These are phyloP conservation scores for Meganola albula DNA, from an alignment of 2,888 invertebrate species.

Conservation along the genomic window DNA sequence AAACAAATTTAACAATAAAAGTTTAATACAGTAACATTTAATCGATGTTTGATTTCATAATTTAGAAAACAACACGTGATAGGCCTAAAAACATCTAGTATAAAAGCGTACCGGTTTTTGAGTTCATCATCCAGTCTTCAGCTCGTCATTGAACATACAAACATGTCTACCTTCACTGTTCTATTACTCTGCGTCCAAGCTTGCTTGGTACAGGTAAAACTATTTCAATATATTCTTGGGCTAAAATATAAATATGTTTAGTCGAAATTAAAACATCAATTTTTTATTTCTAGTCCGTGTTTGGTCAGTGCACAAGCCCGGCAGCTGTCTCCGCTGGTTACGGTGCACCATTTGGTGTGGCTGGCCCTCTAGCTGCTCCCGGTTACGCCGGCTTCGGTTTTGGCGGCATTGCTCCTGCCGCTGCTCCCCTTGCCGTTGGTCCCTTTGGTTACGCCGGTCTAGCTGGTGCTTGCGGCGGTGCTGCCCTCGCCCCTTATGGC, in stretches of 20 bases:
- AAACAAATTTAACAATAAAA: no score
- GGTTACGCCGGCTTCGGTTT: background rate
- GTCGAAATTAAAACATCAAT: no score
- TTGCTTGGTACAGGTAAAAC: constrained; percentile 11
- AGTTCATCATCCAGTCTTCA: constrained; percentile 7
- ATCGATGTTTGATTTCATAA: no score
- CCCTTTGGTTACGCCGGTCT: background rate
- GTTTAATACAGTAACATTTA: no score
- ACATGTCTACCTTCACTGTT: constrained; percentile 16
- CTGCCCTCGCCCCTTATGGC: background rate
- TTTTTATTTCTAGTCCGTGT: background rate
- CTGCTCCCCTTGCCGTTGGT: background rate
- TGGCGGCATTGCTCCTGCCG: background rate
- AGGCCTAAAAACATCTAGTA: background rate
- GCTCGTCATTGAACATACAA: constrained; percentile 6
- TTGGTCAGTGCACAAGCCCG: background rate
- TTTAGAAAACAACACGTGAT: background rate
- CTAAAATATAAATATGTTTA: no score
- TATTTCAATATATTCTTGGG: no score
- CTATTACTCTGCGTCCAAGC: constrained; percentile 21
- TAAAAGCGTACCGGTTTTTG: background rate
- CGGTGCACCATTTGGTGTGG: background rate
- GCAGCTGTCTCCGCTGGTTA: background rate
- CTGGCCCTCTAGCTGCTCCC: background rate
- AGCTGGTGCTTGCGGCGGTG: background rate